Evolutionary conservation across 2,113 vertebrate genomes (phyloP).

Genomic region (Carollia perspicillata): DNA sequence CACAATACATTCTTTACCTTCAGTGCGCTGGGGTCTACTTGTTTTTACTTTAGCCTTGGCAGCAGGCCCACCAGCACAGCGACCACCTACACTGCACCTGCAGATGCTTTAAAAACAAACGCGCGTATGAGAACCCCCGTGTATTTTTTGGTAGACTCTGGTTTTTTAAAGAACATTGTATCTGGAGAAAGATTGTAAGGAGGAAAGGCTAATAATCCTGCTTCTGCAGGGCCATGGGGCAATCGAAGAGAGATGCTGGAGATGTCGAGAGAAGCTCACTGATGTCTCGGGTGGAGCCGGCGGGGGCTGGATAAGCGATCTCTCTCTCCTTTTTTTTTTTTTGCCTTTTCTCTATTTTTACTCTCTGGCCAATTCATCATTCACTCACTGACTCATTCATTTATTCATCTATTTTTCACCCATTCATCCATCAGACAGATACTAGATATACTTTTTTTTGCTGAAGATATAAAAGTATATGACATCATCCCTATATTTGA

Average conservation of each 20-base stretch:
- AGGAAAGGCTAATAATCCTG: background rate
- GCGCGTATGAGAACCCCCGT: background rate
- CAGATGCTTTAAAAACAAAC: constrained; percentile 17
- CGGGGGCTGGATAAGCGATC: background rate
- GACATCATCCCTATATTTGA: background rate
- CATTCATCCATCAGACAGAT: background rate
- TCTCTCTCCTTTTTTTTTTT: background rate
- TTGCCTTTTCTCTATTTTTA: background rate
- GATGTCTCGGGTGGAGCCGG: background rate
- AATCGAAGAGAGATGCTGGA: background rate
- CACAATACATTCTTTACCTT: background rate
- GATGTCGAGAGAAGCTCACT: background rate
- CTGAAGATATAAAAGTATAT: background rate
- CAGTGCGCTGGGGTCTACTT: background rate
- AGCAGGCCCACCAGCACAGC: background rate
- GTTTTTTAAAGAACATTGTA: background rate
- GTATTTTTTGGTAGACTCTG: background rate
- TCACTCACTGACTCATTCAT: background rate
- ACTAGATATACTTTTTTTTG: background rate
- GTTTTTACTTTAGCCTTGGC: background rate
- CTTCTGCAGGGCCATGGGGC: background rate
- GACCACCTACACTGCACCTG: background rate
- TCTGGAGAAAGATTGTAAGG: background rate
- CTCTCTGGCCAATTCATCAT: background rate
- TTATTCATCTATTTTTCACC: background rate